phyloP scores from a whole-genome alignment of 2,797 vertebrate species.

The Euphonia xanthogaster region DNA sequence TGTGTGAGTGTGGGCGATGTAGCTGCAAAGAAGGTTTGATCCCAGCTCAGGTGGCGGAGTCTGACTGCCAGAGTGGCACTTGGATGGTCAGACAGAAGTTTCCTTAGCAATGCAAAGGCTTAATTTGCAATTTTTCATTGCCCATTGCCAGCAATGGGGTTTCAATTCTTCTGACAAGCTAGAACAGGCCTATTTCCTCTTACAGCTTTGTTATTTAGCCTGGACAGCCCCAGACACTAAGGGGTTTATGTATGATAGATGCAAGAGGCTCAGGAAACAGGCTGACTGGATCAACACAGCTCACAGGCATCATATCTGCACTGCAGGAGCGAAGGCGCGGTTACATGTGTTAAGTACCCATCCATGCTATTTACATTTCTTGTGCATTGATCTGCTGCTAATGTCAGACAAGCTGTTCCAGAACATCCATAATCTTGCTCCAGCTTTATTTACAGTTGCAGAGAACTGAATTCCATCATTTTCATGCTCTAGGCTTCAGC shows the following conservation, averaged over 20 bases:
- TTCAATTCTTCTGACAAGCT: not conserved
- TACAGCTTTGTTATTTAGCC: not conserved
- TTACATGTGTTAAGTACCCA: not conserved
- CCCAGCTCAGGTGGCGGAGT: not conserved
- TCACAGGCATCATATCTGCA: not conserved
- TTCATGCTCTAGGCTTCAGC: not conserved
- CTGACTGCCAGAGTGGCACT: not conserved
- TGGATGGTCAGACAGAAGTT: not conserved
- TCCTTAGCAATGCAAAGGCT: not conserved
- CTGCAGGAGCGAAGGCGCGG: accelerated
- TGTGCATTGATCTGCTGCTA: not conserved
- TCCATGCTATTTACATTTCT: not conserved
- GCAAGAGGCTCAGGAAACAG: not conserved
- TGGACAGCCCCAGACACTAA: not conserved
- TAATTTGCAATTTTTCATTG: not conserved
- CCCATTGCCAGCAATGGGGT: not conserved
- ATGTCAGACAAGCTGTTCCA: accelerated
- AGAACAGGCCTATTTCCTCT: not conserved
- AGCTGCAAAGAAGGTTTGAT: not conserved
- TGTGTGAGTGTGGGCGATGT: not conserved
- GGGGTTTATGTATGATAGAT: not conserved
- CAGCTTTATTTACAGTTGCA: not conserved
- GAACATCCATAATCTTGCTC: accelerated
- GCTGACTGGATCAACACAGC: not conserved
- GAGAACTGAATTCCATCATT: not conserved